Conservation (phyloP, 2,797 vertebrate genomes). For the Cirrhinus mrigala region DNA sequence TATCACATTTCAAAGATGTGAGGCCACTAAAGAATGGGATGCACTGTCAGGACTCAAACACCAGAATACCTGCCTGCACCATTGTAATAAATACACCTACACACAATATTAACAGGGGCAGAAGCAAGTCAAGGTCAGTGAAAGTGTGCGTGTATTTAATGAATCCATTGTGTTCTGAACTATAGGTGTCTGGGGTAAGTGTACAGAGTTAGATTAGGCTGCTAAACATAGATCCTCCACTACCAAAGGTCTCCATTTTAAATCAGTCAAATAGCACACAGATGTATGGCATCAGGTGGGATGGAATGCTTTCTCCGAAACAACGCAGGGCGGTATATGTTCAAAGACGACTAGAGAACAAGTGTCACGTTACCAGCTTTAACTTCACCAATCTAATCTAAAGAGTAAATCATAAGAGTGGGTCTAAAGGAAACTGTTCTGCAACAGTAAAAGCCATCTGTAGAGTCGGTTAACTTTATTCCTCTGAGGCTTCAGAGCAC, state of each 20-base stretch:
- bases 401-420: neutral
- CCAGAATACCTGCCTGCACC: neutral
- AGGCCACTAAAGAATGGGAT: neutral
- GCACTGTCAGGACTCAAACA: neutral
- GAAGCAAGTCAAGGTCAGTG: neutral
- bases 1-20: neutral
- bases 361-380: neutral
- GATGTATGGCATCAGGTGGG: neutral
- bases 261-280: neutral
- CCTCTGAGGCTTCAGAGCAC: neutral
- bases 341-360: neutral
- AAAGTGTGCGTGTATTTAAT: neutral
- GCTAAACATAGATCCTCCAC: constrained; percentile 14
- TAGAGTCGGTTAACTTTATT: neutral
- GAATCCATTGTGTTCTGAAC: neutral
- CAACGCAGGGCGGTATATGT: neutral
- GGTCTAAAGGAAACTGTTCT: neutral
- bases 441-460: neutral
- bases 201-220: neutral
- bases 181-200: neutral
- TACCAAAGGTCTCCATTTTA: neutral
- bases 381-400: neutral
- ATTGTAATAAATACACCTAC: neutral
- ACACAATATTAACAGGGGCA: neutral
- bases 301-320: constrained; percentile 9